These are phyloP conservation scores for Pristionchus japonicus DNA, from an alignment of 2,888 invertebrate species.

Conservation along the genomic window DNA sequence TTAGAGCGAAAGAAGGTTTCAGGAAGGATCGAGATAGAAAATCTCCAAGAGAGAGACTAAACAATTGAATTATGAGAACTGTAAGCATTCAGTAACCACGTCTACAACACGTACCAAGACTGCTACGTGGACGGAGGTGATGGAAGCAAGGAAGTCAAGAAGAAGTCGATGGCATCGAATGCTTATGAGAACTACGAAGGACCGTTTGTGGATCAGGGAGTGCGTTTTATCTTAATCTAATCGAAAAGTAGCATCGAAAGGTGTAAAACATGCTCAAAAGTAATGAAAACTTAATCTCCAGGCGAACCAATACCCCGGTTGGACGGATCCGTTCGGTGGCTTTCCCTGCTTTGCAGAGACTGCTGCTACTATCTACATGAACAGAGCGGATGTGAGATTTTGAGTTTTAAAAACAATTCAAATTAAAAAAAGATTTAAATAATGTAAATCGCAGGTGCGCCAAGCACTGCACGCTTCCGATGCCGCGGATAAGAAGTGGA, in stretches of 20 bases:
- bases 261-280: neutral
- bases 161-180: neutral
- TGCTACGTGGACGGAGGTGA: conserved; percentile 50
- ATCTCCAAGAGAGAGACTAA: too few species aligned
- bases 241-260: too few species aligned
- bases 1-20: too few species aligned
- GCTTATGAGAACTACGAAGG: conserved; percentile 53
- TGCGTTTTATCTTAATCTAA: too few species aligned
- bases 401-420: neutral
- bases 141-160: neutral
- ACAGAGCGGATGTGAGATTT: conserved; percentile 53
- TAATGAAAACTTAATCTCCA: conserved; percentile 46
- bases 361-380: conserved; percentile 58
- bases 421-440: neutral
- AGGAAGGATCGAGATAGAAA: too few species aligned
- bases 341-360: conserved; percentile 61
- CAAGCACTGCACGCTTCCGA: conserved; percentile 60
- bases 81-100: conserved; percentile 52
- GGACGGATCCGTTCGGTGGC: conserved; percentile 59
- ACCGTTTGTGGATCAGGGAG: conserved; percentile 62
- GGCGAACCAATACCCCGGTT: conserved; percentile 53
- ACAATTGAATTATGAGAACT: neutral
- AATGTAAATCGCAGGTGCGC: conserved; percentile 38
- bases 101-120: conserved; percentile 68
- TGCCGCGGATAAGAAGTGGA: conserved; percentile 50